These are phyloP conservation scores for Cygnus atratus DNA, from an alignment of 2,113 vertebrate genomes.

Conservation along the genomic window DNA sequence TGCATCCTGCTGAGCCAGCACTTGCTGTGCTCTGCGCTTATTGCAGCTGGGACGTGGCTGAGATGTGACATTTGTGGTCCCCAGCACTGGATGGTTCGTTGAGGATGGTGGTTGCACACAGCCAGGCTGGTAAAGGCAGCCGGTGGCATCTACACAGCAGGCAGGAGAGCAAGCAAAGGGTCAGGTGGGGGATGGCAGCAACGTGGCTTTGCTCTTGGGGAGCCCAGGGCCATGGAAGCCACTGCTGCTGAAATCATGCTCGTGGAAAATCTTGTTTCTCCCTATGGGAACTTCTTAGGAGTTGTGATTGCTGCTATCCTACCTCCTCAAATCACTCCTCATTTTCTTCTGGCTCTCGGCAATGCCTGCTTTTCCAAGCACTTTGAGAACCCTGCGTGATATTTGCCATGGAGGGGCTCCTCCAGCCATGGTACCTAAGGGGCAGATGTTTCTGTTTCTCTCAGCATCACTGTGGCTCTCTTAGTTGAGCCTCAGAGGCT, in stretches of 20 bases:
- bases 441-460: background rate
- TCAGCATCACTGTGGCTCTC: rapidly evolving
- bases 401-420: background rate
- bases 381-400: background rate
- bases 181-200: background rate
- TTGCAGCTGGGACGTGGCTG: rapidly evolving
- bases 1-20: background rate
- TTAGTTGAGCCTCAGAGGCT: no score
- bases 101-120: background rate
- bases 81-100: background rate
- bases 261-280: rapidly evolving
- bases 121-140: background rate
- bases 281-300: background rate
- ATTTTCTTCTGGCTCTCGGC: background rate
- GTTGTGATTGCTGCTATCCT: background rate
- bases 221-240: background rate
- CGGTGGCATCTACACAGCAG: rapidly evolving
- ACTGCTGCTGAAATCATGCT: background rate
- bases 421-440: rapidly evolving
- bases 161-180: background rate
- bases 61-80: background rate
- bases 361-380: background rate
- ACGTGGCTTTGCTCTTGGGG: rapidly evolving
- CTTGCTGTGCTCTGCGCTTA: background rate
- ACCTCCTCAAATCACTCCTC: background rate